These are phyloP conservation scores for Diploptera punctata DNA, from an alignment of 2,888 invertebrate genomes.

Conservation along the genomic window DNA sequence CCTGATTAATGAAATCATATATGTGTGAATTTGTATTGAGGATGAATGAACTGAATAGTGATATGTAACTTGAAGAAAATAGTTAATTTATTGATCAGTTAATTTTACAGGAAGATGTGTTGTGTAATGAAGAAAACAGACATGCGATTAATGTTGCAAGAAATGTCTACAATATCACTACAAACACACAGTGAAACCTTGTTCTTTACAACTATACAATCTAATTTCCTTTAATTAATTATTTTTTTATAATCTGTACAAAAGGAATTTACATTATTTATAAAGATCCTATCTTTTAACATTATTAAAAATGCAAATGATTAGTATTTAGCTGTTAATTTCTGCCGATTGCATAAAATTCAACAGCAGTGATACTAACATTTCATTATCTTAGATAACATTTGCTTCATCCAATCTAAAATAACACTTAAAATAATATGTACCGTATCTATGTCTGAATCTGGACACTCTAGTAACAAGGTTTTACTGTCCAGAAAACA, in stretches of 20 bases:
- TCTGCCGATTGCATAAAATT: no score
- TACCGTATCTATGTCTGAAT: background rate
- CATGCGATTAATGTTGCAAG: background rate
- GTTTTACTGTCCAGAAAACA: constrained; percentile 26
- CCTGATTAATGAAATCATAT: constrained; percentile 18
- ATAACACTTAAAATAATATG: background rate
- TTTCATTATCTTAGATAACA: background rate
- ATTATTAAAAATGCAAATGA: no score
- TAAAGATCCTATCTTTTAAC: no score
- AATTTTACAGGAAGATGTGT: no score
- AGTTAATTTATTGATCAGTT: no score
- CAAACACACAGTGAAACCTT: constrained; percentile 23
- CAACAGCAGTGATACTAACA: no score
- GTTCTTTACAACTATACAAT: background rate
- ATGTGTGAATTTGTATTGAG: background rate
- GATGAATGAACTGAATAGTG: no score
- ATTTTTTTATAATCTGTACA: background rate
- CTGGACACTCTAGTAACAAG: constrained; percentile 13
- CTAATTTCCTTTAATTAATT: background rate
- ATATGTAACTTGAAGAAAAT: no score
- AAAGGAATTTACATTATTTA: background rate
- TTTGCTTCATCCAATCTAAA: background rate
- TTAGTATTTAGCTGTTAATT: no score
- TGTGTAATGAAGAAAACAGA: constrained; percentile 4
- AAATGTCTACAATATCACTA: constrained; percentile 12